A percentile compares a stretch with the other conserved stretches of the same genome.
Conservation (phyloP, 2,113 vertebrate genomes). For the Sula dactylatra region DNA sequence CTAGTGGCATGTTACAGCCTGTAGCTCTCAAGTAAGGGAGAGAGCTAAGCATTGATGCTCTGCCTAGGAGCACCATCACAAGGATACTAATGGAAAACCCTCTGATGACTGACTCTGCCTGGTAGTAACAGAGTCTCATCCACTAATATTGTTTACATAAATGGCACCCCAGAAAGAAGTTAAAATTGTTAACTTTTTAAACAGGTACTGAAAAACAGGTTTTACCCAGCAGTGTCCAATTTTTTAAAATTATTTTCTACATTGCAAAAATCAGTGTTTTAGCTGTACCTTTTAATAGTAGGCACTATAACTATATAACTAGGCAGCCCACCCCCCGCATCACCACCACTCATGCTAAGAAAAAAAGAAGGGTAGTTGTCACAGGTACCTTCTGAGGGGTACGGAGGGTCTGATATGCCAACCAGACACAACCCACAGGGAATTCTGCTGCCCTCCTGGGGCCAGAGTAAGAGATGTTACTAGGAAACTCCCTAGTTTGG, state of each 20-base stretch:
- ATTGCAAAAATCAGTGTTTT: not conserved
- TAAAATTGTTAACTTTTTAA: not conserved
- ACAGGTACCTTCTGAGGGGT: too few relatives aligned
- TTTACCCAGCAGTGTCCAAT: not conserved
- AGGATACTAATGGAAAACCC: not conserved
- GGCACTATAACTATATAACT: not conserved
- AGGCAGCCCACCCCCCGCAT: too few relatives aligned
- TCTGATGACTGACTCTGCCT: not conserved
- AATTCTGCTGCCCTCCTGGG: too few relatives aligned
- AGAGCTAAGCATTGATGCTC: not conserved
- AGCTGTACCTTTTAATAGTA: not conserved
- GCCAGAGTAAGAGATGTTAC: too few relatives aligned
- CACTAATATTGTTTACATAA: not conserved
- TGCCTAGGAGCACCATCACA: not conserved
- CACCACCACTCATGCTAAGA: too few relatives aligned
- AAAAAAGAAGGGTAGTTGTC: too few relatives aligned
- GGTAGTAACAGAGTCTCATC: not conserved
- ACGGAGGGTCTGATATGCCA: too few relatives aligned
- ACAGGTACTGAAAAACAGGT: not conserved
- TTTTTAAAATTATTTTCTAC: not conserved
- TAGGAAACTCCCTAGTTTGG: too few relatives aligned
- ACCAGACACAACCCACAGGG: too few relatives aligned
- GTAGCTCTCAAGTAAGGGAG: not conserved
- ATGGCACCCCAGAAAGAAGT: not conserved
- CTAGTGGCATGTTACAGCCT: not conserved